Percentiles rank a stretch among this genome's conserved stretches.
Evolutionary conservation across 2,888 invertebrate species (phyloP).

Genomic region (Silvanus unidentatus): DNA sequence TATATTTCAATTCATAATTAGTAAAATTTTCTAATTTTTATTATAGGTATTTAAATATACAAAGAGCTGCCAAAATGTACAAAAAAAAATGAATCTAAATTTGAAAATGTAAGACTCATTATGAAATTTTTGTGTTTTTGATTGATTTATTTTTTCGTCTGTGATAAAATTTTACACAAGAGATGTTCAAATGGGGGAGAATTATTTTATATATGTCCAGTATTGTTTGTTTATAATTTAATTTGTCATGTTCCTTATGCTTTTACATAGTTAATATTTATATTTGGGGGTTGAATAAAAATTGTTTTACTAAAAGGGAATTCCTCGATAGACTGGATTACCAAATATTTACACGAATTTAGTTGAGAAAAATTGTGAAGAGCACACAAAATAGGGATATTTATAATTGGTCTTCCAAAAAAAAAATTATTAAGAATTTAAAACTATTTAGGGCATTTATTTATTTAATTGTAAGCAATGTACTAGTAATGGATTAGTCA

Average conservation of each 20-base stretch:
- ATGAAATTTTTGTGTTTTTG: slow-evolving; percentile 2
- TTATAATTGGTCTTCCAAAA: slow-evolving; percentile 28
- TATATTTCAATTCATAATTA: slow-evolving; percentile 10
- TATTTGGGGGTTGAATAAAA: slow-evolving; percentile 2
- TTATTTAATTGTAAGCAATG: slow-evolving; percentile 7
- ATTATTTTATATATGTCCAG: slow-evolving; percentile 18
- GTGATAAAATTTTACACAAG: slow-evolving; percentile 17
- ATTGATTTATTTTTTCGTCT: slow-evolving; percentile 17
- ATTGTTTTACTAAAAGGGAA: slow-evolving; percentile 3
- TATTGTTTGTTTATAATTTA: slow-evolving; percentile 16
- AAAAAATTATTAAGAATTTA: not conserved
- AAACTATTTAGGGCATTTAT: slow-evolving; percentile 14
- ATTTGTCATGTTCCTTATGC: not conserved
- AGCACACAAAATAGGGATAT: slow-evolving; percentile 18
- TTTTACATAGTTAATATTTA: slow-evolving; percentile 1
- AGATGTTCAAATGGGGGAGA: slow-evolving; percentile 4
- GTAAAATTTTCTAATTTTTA: slow-evolving; percentile 2
- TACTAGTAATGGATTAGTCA: slow-evolving; percentile 7
- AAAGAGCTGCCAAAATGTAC: slow-evolving; percentile 28
- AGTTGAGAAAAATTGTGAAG: slow-evolving; percentile 15
- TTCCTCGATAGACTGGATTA: slow-evolving; percentile 38
- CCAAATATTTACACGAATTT: slow-evolving; percentile 29
- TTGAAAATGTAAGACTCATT: slow-evolving; percentile 3
- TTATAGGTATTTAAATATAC: slow-evolving; percentile 5
- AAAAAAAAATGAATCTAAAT: slow-evolving; percentile 13